Base-by-base conservation (phyloP, 2,113 vertebrate genomes). In the Hippocampus abdominalis region DNA sequence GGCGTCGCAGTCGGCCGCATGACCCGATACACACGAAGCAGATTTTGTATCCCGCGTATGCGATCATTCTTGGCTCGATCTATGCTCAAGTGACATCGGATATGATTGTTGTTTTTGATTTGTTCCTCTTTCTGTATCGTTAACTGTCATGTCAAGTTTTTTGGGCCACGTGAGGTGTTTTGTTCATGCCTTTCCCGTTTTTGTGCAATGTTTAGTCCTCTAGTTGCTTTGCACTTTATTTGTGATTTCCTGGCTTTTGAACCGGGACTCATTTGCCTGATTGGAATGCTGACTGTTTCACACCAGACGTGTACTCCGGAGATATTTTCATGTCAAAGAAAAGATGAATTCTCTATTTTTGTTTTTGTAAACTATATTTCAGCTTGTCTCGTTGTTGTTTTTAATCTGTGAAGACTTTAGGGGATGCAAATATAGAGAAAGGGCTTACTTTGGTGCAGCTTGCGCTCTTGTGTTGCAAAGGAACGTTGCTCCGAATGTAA, bases 201-300 rank as follows among this genome's bases (percentile, higher is more conserved):
- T 68, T 66, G 85, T 85, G 83, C 73, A 84, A 68, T 76, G 81
- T 89, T 85, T 80, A 77, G 83, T 87, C 81, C 76, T 75, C 75
- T 87, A 70, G 87, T 89, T 88, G 87, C 85, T 89, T 88, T 2
- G 88, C 88, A 90, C 89, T 90, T 91, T 88, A 89, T 84, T 90
- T 89, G 83, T 87, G 81, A 83, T 77, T 85, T 85, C 82, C 73
- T 84, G 78, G 73, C 81, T 82, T 83, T 79, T 81, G 81, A 90
- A 79, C 84, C 76, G 80, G 86, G 86, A 86, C 85, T 86, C 86
- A 89, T 90, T 82, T 77, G 86, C 81, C 85, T 81, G 68, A 87
- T 78, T 82, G 88, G 82, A 90, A 91, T 86, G 87, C 86, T 83
- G 89, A 92, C 89, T 91, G 87, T 90, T 89, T 83, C 48, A 73